Conservation (phyloP, 2,113 vertebrate genomes). For the Pithys albifrons region DNA sequence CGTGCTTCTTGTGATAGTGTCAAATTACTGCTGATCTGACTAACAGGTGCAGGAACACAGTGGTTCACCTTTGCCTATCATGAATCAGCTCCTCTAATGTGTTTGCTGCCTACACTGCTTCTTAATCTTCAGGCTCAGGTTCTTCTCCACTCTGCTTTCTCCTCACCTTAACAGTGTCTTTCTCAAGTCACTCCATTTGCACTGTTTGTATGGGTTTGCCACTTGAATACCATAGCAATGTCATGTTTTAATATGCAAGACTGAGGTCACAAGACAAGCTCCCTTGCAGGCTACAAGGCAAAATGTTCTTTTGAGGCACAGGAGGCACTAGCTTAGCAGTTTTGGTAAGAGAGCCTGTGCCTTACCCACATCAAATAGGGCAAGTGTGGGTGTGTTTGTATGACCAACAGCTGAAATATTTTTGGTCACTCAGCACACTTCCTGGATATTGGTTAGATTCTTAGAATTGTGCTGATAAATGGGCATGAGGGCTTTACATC, state of each 20-base stretch:
- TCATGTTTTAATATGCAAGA: neutral
- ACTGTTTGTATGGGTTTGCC: neutral
- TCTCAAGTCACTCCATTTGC: neutral
- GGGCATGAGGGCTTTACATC: neutral
- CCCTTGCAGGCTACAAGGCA: neutral
- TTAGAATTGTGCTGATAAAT: neutral
- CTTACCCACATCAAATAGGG: neutral
- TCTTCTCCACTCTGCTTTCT: neutral
- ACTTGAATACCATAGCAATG: rapidly evolving
- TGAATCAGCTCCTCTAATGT: neutral
- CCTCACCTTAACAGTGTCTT: neutral
- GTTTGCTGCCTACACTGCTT: neutral
- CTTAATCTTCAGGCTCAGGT: neutral
- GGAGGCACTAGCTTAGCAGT: neutral
- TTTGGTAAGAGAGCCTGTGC: neutral
- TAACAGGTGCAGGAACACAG: neutral
- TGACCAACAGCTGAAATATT: neutral
- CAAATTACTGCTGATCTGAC: neutral
- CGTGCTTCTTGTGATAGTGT: neutral
- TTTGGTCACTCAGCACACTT: neutral
- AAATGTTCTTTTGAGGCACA: neutral
- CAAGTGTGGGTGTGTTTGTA: neutral
- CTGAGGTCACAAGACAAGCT: neutral
- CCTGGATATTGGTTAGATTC: neutral
- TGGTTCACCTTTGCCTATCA: neutral